Conservation (phyloP, 2,888 invertebrate species). For the Xylota sylvarum region DNA sequence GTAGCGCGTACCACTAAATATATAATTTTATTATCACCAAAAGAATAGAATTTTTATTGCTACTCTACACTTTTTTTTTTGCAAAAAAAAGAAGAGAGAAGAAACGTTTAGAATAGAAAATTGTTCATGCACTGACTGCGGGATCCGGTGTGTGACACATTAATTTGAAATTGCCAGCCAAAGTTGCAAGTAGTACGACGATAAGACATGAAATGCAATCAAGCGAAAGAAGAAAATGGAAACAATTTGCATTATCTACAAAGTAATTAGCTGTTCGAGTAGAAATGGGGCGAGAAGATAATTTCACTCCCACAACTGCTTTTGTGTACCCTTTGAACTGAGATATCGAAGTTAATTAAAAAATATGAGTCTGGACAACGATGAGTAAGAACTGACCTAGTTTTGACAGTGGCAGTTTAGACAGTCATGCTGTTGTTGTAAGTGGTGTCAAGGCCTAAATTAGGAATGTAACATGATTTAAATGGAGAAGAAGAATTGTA, state of each 20-base stretch:
- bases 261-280: conserved; percentile 11
- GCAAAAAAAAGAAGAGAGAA: too few relatives aligned
- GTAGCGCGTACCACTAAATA: neutral
- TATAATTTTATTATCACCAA: conserved; percentile 23
- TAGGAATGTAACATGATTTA: too few relatives aligned
- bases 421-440: neutral
- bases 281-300: conserved; percentile 1
- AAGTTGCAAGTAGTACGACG: neutral
- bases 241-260: conserved; percentile 29
- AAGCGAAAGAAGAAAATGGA: neutral
- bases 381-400: conserved; percentile 3
- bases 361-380: neutral
- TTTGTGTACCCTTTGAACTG: neutral
- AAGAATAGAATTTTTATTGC: conserved; percentile 4
- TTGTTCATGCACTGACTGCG: conserved; percentile 1
- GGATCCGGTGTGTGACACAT: conserved; percentile 19
- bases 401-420: neutral
- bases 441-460: conserved; percentile 9
- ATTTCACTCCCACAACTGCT: conserved; percentile 4
- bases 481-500: too few relatives aligned
- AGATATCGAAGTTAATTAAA: neutral
- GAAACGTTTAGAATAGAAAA: conserved; percentile 1
- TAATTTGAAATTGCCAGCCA: conserved; percentile 7
- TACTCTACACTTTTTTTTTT: neutral
- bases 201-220: conserved; percentile 17